Base-by-base conservation (phyloP, 2,888 invertebrate species). In the Nematopogon swammerdamellus region DNA sequence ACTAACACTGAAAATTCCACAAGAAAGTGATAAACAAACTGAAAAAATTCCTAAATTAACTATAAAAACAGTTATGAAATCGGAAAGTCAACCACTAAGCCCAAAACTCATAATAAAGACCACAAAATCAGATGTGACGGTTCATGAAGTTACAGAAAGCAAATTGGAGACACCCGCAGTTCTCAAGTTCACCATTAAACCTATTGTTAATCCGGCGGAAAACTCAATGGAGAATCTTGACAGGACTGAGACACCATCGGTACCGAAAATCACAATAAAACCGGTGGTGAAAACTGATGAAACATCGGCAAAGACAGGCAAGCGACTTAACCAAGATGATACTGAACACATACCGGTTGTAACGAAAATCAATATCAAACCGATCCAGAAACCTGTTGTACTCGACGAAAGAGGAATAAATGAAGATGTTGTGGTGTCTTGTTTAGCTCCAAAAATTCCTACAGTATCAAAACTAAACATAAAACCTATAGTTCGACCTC, bases 241-340 rank as follows among this genome's bases (percentile, higher is more conserved):
- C 10, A 20, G 16, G n/a, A 71, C 67, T 60, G 74, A 75, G 57
- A 64, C 60, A 60, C 58, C 67, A 44, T 75, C 80, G 62, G 70
- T 83, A 62, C 83, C 84, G 59, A 84, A 83, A 70, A 70, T 84
- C 51, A 84, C 83, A 49, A 83, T 83, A 43, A 84, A 84, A 65
- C 73, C 81, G 54, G 63, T 77, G 20, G 59, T 64, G 52, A 73
- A 70, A 59, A 55, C 58, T 49, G 72, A 71, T 56, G 48, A 72
- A 70, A 52, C 51, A 52, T 51, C 54, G 53, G 50, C 55, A 44
- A 69, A 68, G 57, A 59, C 63, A 55, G 25, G 69, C 64, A 68
- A 45, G 51, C 55, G 52, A 49, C 54, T 50, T 62, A 42, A 18
- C 11, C 25, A 58, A 62, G 71, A 72, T 53, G 67, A 62, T 45